Base-by-base conservation (phyloP, 2,797 vertebrate species). In the Sciurus vulgaris region DNA sequence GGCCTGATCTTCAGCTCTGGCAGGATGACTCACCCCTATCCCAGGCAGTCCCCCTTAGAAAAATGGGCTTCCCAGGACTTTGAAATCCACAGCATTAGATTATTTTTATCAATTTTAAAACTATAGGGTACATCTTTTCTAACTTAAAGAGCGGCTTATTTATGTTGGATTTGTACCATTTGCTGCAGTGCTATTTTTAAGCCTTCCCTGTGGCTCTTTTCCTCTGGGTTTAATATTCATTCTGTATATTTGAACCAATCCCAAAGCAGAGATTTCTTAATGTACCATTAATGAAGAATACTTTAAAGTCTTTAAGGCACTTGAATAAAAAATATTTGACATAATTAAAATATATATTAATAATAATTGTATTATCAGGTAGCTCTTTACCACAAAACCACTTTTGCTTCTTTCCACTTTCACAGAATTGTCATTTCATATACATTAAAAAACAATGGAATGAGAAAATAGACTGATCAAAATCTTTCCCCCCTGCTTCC, bases 181-280 rank as follows among this genome's bases (percentile, higher is more conserved):
- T 67, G 41, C 17, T 56, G 30, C 8, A 84, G 9, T 22, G 2
- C 8, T 76, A 12, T 59, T 91, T 78, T 35, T 54, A 84, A 47
- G 65, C 35, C n/a, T 86, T 63, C 24, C 44, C 30, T 67, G 84
- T 72, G n/a, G 5, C 5, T 74, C 7, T 59, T 89, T 83, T 86
- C 67, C 49, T 92, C 35, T 86, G 11, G 12, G 38, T 76, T 84
- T 94, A 72, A 74, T 84, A 91, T 18, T 35, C 8, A 63, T 33
- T 77, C 78, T 84, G 18, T 38, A 77, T 11, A 41, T 88, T 5
- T 67, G 33, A 86, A 49, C 26, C 18, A 79, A 44, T 41, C n/a
- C 76, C 47, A 84, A 83, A 67, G 18, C 9, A 90, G 59, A 89
- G 22, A 54, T 61, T 89, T 76, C 44, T 76, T 33, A 74, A 51